Percentiles rank a stretch among this genome's conserved stretches.
These are phyloP conservation scores for Porites lobata DNA, from an alignment of 92 coral and sea anemone species.

Conservation along the genomic window DNA sequence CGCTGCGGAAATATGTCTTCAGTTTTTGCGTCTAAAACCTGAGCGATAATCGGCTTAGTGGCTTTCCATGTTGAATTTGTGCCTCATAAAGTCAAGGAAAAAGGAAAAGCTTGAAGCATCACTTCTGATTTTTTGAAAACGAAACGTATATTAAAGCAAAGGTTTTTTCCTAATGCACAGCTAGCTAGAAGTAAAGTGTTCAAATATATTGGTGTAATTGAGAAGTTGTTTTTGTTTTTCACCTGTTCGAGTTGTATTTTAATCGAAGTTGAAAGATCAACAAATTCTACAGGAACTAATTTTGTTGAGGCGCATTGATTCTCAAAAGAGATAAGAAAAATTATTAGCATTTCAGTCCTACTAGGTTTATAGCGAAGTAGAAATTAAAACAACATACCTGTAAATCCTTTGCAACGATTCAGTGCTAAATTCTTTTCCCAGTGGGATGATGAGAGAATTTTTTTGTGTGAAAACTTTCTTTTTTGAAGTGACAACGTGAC, in stretches of 20 bases:
- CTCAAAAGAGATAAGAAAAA: not conserved
- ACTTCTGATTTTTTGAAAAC: not conserved
- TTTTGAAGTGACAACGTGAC: no score
- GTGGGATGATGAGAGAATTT: no score
- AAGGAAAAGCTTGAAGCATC: not conserved
- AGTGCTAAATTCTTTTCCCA: no score
- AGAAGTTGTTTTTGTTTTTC: slow-evolving; percentile 34
- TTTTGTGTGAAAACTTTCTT: no score
- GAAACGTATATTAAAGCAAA: not conserved
- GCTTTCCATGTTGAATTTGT: not conserved
- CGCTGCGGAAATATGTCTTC: not conserved
- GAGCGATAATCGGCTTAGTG: not conserved
- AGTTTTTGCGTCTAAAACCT: not conserved
- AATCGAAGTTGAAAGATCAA: slow-evolving; percentile 37
- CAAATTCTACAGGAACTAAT: not conserved
- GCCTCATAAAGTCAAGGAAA: not conserved
- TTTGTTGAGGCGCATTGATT: not conserved
- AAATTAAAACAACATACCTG: not conserved
- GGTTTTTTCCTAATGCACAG: not conserved
- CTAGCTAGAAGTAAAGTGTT: not conserved
- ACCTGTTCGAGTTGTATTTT: slow-evolving; percentile 13
- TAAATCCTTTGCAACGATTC: no score
- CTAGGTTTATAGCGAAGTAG: not conserved
- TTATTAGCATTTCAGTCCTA: not conserved
- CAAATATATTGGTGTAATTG: slow-evolving; percentile 1